Conservation (phyloP, 2,888 invertebrate genomes). For the Lochmaea capreae region DNA sequence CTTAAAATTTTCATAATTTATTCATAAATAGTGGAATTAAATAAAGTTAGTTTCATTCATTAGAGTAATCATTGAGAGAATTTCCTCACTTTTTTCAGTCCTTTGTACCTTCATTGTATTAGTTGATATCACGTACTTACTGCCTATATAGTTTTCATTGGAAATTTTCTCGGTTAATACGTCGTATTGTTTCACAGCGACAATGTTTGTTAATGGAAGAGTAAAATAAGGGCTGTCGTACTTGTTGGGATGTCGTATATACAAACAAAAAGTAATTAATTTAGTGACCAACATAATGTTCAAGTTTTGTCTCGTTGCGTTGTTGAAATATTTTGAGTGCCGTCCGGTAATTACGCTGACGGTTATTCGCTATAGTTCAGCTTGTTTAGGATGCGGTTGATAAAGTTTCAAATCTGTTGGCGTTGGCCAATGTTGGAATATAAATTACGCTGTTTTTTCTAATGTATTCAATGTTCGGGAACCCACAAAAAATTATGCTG, state of each 20-base stretch:
- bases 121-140: neutral
- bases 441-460: constrained; percentile 9
- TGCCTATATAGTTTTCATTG: constrained; percentile 6
- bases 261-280: constrained; percentile 40
- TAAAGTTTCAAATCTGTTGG: constrained; percentile 21
- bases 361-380: constrained; percentile 24
- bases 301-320: constrained; percentile 38
- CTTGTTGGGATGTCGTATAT: constrained; percentile 23
- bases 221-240: constrained; percentile 17
- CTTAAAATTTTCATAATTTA: no score
- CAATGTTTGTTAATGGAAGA: constrained; percentile 18
- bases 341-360: constrained; percentile 28
- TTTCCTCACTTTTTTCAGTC: no score
- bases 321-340: constrained; percentile 38
- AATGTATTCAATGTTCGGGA: neutral
- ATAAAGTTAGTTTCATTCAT: no score
- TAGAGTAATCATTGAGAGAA: no score
- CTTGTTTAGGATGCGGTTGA: constrained; percentile 33
- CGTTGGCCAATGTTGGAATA: constrained; percentile 13
- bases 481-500: neutral
- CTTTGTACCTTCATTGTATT: neutral
- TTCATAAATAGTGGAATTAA: no score
- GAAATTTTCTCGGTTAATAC: constrained; percentile 2
- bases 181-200: constrained; percentile 20
- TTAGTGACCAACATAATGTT: constrained; percentile 40